Evolutionary conservation across 2,113 vertebrate genomes (phyloP).

Genomic region (Anguilla rostrata): DNA sequence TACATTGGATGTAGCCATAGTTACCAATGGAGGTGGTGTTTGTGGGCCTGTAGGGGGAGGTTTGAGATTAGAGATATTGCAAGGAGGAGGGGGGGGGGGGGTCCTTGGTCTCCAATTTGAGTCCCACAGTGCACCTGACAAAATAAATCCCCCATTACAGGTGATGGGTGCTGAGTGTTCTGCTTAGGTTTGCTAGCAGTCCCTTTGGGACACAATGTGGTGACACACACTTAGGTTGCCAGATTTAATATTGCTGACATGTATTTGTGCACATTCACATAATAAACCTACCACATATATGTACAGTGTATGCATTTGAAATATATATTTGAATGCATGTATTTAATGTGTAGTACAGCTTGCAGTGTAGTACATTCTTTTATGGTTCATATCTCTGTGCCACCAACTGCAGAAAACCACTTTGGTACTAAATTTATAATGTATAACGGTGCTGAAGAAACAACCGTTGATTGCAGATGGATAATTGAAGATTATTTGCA

Average conservation of each 20-base stretch:
- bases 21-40: neutral
- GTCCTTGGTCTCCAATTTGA: too few species aligned
- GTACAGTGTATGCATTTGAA: neutral
- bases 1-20: neutral
- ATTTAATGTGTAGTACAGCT: neutral
- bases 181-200: too few species aligned
- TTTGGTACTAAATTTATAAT: neutral
- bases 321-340: neutral
- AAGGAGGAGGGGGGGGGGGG: too few species aligned
- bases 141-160: too few species aligned
- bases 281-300: neutral
- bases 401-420: neutral
- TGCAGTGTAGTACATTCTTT: neutral
- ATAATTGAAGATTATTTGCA: conserved; percentile 15
- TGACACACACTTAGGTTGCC: too few species aligned
- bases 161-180: too few species aligned
- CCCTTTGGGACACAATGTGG: too few species aligned
- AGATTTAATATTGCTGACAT: too few species aligned
- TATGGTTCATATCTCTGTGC: neutral
- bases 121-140: too few species aligned
- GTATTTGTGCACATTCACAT: neutral
- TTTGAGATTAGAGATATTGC: neutral
- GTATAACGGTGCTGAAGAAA: neutral
- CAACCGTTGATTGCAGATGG: neutral
- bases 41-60: neutral